Evolutionary conservation across 2,797 vertebrate genomes (phyloP).

Genomic region (Tarsius wallacei): DNA sequence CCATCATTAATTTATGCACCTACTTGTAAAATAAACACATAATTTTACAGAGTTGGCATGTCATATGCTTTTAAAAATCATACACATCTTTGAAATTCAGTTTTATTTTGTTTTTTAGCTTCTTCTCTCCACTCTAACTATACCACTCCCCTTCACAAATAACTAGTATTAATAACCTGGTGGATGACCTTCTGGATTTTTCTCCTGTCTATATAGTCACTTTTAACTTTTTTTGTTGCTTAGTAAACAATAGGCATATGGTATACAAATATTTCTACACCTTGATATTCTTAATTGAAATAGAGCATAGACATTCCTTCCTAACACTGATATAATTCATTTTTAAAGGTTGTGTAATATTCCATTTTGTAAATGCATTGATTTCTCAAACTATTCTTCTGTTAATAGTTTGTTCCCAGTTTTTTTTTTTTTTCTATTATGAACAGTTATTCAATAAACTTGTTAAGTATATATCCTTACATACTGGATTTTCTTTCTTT

Average conservation of each 20-base stretch:
- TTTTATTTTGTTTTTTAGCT: neutral
- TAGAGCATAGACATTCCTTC: neutral
- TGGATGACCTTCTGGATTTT: neutral
- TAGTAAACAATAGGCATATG: neutral
- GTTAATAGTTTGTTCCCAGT: neutral
- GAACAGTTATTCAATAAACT: neutral
- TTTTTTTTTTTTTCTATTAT: neutral
- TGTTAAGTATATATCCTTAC: neutral
- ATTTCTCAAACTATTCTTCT: neutral
- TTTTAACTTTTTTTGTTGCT: neutral
- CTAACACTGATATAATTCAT: neutral
- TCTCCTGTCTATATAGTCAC: neutral
- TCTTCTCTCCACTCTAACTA: neutral
- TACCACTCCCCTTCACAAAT: neutral
- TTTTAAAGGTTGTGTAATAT: neutral
- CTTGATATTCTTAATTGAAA: constrained; percentile 29
- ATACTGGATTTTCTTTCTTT: neutral
- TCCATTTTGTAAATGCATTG: neutral
- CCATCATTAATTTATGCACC: neutral
- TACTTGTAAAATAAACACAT: neutral
- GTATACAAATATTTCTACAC: neutral
- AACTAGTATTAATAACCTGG: neutral
- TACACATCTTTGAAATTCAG: neutral
- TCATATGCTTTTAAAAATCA: neutral
- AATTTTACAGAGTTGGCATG: neutral